These are phyloP conservation scores for Macrochelys suwanniensis DNA, from an alignment of 2,797 vertebrate species.

Conservation along the genomic window DNA sequence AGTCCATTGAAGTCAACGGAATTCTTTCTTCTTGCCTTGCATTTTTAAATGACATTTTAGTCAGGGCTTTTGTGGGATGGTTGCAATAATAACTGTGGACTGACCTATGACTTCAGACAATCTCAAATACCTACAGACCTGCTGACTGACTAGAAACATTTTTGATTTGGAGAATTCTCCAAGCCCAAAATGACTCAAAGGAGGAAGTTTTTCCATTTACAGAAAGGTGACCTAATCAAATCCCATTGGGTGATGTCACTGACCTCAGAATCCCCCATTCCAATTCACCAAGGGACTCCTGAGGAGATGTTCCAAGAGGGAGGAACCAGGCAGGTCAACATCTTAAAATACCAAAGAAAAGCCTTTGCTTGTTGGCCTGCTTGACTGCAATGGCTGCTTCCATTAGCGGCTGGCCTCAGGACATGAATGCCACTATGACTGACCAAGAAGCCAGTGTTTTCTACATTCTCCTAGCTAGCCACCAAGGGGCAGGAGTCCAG, in stretches of 20 bases:
- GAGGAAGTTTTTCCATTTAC: neutral
- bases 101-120: neutral
- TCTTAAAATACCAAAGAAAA: neutral
- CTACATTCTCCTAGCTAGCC: neutral
- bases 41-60: neutral
- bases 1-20: neutral
- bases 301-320: neutral
- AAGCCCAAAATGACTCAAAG: neutral
- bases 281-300: neutral
- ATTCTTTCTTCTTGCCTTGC: neutral
- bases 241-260: neutral
- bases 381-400: neutral
- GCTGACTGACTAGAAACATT: neutral
- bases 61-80: neutral
- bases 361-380: neutral
- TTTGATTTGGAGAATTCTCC: neutral
- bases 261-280: neutral
- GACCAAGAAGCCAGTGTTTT: neutral
- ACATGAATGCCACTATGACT: neutral
- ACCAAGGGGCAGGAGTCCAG: neutral
- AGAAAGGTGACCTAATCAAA: neutral
- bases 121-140: neutral
- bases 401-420: rapidly evolving
- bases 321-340: neutral
- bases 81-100: neutral